Evolutionary conservation across 1,140 invertebrate species (phyloP).

Genomic region (Melitaea cinxia): DNA sequence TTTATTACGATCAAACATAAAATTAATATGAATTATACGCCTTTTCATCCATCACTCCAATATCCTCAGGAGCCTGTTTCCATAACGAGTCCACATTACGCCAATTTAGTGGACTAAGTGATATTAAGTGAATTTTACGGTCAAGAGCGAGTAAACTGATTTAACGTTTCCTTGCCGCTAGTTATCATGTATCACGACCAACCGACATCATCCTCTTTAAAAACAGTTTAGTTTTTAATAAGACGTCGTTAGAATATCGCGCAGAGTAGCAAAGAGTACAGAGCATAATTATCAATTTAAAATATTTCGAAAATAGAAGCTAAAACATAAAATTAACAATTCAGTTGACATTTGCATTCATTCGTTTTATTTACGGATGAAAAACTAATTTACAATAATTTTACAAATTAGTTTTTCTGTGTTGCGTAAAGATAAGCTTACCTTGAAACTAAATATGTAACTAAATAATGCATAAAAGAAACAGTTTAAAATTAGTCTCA

Average conservation of each 20-base stretch:
- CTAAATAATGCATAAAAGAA: neutral
- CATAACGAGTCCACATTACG: constrained; percentile 20
- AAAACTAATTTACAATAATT: no score
- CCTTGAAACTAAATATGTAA: neutral
- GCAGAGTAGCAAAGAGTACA: constrained; percentile 48
- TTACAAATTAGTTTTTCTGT: no score
- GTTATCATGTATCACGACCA: constrained; percentile 74
- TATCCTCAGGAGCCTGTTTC: constrained; percentile 41
- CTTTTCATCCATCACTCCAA: constrained; percentile 45
- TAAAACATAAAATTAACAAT: no score
- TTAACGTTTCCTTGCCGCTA: constrained; percentile 69
- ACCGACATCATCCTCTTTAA: constrained; percentile 55
- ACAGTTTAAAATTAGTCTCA: no score
- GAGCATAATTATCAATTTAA: neutral
- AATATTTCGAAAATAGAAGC: no score
- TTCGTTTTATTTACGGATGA: no score
- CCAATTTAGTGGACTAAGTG: constrained; percentile 61
- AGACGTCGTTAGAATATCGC: constrained; percentile 59
- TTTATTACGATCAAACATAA: neutral
- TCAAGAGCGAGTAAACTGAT: constrained; percentile 62
- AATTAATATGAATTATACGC: neutral
- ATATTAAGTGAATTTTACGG: constrained; percentile 67
- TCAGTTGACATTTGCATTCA: no score
- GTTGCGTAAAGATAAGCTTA: no score
- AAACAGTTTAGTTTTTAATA: constrained; percentile 74